phyloP scores from a whole-genome alignment of 1,140 invertebrate species.

The Euborellia annulipes region DNA sequence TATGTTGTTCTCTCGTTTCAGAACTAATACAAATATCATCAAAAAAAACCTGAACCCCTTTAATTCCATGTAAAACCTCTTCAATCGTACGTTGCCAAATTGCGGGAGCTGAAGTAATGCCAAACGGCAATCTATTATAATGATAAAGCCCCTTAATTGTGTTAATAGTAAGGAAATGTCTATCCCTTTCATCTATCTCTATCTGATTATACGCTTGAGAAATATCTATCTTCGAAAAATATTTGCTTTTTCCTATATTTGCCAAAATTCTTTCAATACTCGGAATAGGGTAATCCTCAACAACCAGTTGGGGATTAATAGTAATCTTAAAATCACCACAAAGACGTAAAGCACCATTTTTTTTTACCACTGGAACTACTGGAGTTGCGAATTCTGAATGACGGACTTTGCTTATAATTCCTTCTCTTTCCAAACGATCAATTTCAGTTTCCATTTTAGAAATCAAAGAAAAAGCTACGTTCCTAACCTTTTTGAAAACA shows the following conservation, averaged over 20 bases:
- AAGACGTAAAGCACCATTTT: conserved; percentile 19
- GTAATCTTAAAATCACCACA: conserved; percentile 19
- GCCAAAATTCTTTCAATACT: no score
- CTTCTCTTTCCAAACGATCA: conserved; percentile 11
- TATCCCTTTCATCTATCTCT: background rate
- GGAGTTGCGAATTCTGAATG: conserved; percentile 24
- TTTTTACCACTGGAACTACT: conserved; percentile 22
- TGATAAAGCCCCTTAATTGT: conserved; percentile 22
- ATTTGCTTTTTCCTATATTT: no score
- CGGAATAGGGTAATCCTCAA: no score
- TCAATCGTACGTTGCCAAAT: conserved; percentile 28
- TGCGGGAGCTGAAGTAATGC: conserved; percentile 20
- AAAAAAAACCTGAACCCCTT: conserved; percentile 16
- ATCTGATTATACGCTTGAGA: conserved; percentile 11
- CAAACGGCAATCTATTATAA: conserved; percentile 22
- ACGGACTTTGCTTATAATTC: conserved; percentile 17
- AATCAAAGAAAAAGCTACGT: background rate
- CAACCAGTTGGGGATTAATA: no score
- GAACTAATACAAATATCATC: conserved; percentile 25
- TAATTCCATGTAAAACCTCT: conserved; percentile 17
- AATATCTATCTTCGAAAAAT: no score
- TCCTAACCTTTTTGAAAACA: no score
- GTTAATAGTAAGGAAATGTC: background rate
- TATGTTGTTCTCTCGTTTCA: conserved; percentile 16
- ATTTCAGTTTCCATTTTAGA: conserved; percentile 17